A percentile compares a stretch with the other conserved stretches of the same genome.
These are phyloP conservation scores for Acheta domesticus DNA, from an alignment of 2,888 invertebrate genomes.

Conservation along the genomic window DNA sequence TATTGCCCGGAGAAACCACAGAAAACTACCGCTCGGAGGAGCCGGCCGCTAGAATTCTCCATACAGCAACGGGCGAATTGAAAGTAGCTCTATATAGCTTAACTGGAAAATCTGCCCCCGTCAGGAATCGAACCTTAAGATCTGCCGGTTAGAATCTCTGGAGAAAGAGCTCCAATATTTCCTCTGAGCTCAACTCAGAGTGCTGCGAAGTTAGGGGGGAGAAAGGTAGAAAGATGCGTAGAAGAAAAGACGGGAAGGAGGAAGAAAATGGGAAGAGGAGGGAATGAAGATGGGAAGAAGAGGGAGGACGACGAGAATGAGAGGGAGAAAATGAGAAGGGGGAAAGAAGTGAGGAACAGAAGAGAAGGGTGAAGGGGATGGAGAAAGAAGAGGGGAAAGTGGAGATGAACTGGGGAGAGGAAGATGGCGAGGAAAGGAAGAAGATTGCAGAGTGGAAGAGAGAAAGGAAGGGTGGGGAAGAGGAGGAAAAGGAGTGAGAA, in stretches of 20 bases:
- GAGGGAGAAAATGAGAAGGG: background rate
- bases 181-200: too few relatives aligned
- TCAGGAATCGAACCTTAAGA: too few relatives aligned
- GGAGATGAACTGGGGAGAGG: background rate
- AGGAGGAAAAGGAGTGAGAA: too few relatives aligned
- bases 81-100: background rate
- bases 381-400: background rate
- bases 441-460: background rate
- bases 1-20: too few relatives aligned
- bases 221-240: too few relatives aligned
- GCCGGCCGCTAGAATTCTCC: too few relatives aligned
- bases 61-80: background rate
- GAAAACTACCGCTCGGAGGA: too few relatives aligned
- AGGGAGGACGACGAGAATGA: background rate
- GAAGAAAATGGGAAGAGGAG: slow-evolving; percentile 8
- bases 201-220: too few relatives aligned
- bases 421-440: slow-evolving; percentile 22
- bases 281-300: background rate
- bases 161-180: too few relatives aligned
- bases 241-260: background rate
- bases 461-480: too few relatives aligned
- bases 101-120: too few relatives aligned
- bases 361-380: background rate
- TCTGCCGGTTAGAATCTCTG: too few relatives aligned
- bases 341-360: background rate